Conservation (phyloP, 2,888 invertebrate species). For the Melikaiella ostensackeni region DNA sequence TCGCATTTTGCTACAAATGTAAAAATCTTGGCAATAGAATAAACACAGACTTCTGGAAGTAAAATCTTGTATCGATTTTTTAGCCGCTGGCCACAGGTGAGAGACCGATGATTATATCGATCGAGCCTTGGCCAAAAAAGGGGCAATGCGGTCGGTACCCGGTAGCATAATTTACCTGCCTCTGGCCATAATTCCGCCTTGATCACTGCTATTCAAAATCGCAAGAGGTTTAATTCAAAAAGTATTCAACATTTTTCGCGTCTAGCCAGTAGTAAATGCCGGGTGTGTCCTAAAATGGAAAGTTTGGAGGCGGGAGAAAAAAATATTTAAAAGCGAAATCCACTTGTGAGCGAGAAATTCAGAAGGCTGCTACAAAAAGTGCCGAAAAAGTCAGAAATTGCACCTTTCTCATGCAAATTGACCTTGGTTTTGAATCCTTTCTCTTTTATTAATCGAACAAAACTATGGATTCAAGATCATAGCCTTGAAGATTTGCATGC, state of each 20-base stretch:
- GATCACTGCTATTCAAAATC: constrained; percentile 74
- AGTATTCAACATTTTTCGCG: constrained; percentile 74
- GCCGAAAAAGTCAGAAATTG: constrained; percentile 69
- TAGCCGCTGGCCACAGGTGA: constrained; percentile 68
- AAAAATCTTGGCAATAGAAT: neutral
- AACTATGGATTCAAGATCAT: constrained; percentile 25
- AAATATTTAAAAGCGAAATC: constrained; percentile 45
- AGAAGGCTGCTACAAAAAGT: constrained; percentile 55
- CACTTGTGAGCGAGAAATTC: constrained; percentile 55
- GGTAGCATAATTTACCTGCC: constrained; percentile 70
- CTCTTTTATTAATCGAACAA: constrained; percentile 10
- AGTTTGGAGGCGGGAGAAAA: constrained; percentile 47
- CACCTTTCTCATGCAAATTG: constrained; percentile 72
- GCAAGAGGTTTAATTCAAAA: constrained; percentile 65
- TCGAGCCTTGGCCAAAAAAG: constrained; percentile 63
- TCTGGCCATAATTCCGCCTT: constrained; percentile 70
- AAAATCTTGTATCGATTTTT: constrained; percentile 5
- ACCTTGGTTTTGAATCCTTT: constrained; percentile 41
- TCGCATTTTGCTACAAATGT: no score
- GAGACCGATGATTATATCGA: constrained; percentile 75
- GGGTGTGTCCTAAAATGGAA: constrained; percentile 61
- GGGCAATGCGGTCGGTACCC: constrained; percentile 72
- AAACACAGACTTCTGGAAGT: constrained; percentile 26
- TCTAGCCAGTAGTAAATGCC: constrained; percentile 76
- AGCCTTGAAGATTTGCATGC: constrained; percentile 18